phyloP scores from a whole-genome alignment of 2,113 vertebrate species.

The Pterocles burchelli region DNA sequence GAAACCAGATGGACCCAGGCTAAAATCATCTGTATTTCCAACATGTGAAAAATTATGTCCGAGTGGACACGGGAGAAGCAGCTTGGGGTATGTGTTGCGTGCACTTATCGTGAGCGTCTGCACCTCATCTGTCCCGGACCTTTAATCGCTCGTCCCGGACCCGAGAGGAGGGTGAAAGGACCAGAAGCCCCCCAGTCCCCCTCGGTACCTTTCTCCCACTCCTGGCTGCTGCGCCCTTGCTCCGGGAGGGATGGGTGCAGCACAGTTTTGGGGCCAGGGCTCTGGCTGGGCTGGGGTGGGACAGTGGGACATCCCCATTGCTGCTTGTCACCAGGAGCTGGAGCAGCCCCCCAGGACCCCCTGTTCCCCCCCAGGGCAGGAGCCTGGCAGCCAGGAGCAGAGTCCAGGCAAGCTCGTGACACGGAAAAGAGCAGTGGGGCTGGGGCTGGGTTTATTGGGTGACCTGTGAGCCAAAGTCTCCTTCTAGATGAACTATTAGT shows the following conservation, averaged over 20 bases:
- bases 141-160: not conserved
- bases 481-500: not conserved
- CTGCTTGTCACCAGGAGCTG: too few relatives aligned
- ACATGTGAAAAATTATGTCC: conserved; percentile 76
- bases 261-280: not conserved
- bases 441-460: not conserved
- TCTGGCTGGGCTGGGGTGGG: too few relatives aligned
- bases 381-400: not conserved
- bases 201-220: not conserved
- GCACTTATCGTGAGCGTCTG: not conserved
- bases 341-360: not conserved
- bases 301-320: too few relatives aligned
- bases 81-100: not conserved
- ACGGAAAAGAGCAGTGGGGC: not conserved
- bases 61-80: conserved; percentile 60
- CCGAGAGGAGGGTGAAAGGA: conserved; percentile 25
- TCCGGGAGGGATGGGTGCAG: not conserved
- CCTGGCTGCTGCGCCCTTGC: not conserved
- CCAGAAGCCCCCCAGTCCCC: conserved; percentile 1
- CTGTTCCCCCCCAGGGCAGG: not conserved
- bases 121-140: not conserved
- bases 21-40: conserved; percentile 82
- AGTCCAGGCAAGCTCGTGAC: not conserved
- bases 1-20: conserved; percentile 84
- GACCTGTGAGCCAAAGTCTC: not conserved